Evolutionary conservation across 1,140 invertebrate species (phyloP).

Genomic region (Fopius arisanus): DNA sequence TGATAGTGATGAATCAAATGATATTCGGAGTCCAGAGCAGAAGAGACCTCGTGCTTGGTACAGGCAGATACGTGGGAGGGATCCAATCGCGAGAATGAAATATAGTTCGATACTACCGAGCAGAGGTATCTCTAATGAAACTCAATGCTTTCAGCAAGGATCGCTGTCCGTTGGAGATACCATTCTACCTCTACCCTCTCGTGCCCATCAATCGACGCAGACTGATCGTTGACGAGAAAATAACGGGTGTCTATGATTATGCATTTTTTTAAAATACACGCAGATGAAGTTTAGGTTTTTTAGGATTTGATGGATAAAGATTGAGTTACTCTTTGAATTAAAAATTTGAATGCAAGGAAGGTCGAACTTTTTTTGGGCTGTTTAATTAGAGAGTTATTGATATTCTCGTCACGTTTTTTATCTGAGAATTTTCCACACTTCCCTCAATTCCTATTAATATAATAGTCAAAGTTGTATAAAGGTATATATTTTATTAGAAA

Average conservation of each 20-base stretch:
- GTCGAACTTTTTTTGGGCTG: no score
- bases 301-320: no score
- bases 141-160: slow-evolving; percentile 50
- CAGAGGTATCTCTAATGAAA: slow-evolving; percentile 39
- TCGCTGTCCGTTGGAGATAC: slow-evolving; percentile 42
- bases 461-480: no score
- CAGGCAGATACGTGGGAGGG: slow-evolving; percentile 43
- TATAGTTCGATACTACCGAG: slow-evolving; percentile 17
- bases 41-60: slow-evolving; percentile 51
- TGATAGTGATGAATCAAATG: not conserved
- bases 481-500: not conserved
- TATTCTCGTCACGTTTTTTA: no score
- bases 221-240: slow-evolving; percentile 31
- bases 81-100: slow-evolving; percentile 48
- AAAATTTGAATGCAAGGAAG: no score
- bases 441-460: no score
- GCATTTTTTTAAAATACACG: not conserved
- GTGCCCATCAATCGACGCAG: slow-evolving; percentile 43
- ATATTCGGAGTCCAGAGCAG: slow-evolving; percentile 40
- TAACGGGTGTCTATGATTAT: not conserved
- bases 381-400: no score
- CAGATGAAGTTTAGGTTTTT: not conserved
- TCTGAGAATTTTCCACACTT: no score
- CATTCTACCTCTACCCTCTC: slow-evolving; percentile 42
- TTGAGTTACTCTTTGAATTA: no score